Evolutionary conservation across 2,888 invertebrate species (phyloP).

Genomic region (Cylindroiulus punctatus): DNA sequence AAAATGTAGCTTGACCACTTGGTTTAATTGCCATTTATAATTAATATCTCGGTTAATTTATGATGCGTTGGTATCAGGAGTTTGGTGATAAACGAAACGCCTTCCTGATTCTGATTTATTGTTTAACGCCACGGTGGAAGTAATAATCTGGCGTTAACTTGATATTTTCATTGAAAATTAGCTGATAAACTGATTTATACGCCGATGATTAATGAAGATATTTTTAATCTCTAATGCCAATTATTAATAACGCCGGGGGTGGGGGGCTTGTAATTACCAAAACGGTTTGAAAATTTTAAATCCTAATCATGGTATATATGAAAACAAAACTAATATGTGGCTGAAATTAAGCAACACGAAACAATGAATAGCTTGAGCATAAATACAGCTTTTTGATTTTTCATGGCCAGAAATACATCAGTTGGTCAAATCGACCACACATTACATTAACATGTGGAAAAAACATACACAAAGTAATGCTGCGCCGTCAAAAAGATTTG

Average conservation of each 20-base stretch:
- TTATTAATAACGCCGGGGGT: conserved; percentile 30
- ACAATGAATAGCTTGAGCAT: no score
- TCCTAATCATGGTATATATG: background rate
- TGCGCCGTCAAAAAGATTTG: no score
- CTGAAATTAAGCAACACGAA: background rate
- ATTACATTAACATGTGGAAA: no score
- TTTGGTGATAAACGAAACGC: conserved; percentile 47
- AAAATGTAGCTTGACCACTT: conserved; percentile 28
- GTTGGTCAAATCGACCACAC: no score
- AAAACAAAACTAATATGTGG: background rate
- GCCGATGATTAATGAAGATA: conserved; percentile 28
- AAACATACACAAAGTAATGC: no score
- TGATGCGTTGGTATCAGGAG: conserved; percentile 11
- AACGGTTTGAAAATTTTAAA: background rate
- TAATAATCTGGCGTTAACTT: conserved; percentile 27
- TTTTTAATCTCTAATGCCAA: conserved; percentile 20
- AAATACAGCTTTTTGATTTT: no score
- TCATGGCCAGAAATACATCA: no score
- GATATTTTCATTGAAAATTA: conserved; percentile 45
- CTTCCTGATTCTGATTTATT: conserved; percentile 40
- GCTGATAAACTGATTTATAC: conserved; percentile 13
- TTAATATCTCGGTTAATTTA: conserved; percentile 8
- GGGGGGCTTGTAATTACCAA: background rate
- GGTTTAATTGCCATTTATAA: background rate
- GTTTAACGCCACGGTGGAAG: conserved; percentile 7